A percentile compares a stretch with the other conserved stretches of the same genome.
phyloP scores from a whole-genome alignment of 2,888 invertebrate species.

The Eupithecia pulchellata region DNA sequence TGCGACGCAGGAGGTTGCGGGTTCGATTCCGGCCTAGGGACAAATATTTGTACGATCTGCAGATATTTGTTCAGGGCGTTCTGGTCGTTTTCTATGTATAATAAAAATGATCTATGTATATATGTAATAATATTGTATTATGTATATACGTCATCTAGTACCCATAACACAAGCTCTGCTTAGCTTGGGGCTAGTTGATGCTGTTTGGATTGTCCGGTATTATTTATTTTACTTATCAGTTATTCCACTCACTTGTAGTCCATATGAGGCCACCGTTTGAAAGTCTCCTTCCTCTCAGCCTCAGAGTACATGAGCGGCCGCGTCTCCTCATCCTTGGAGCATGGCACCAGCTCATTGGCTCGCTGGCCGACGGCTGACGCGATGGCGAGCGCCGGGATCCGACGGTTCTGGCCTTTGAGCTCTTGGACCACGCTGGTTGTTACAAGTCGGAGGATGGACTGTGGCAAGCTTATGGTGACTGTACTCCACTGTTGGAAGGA shows the following conservation, averaged over 20 bases:
- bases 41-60: too few relatives aligned
- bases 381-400: slow-evolving; percentile 94
- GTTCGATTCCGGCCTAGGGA: too few relatives aligned
- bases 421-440: slow-evolving; percentile 92
- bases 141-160: too few relatives aligned
- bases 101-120: too few relatives aligned
- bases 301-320: slow-evolving; percentile 94
- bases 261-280: slow-evolving; percentile 98
- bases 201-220: too few relatives aligned
- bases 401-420: slow-evolving; percentile 91
- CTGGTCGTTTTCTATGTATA: too few relatives aligned
- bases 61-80: too few relatives aligned
- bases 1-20: too few relatives aligned
- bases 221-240: neutral
- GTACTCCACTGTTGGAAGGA: slow-evolving; percentile 93
- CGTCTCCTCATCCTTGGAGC: slow-evolving; percentile 79
- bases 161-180: too few relatives aligned
- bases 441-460: slow-evolving; percentile 91
- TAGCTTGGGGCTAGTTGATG: too few relatives aligned
- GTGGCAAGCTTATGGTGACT: slow-evolving; percentile 92
- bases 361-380: slow-evolving; percentile 96
- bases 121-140: too few relatives aligned
- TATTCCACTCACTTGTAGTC: slow-evolving; percentile 92
- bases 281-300: slow-evolving; percentile 95
- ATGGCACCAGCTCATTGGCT: slow-evolving; percentile 90